These are phyloP conservation scores for Pantala flavescens DNA, from an alignment of 1,140 invertebrate genomes.

Conservation along the genomic window DNA sequence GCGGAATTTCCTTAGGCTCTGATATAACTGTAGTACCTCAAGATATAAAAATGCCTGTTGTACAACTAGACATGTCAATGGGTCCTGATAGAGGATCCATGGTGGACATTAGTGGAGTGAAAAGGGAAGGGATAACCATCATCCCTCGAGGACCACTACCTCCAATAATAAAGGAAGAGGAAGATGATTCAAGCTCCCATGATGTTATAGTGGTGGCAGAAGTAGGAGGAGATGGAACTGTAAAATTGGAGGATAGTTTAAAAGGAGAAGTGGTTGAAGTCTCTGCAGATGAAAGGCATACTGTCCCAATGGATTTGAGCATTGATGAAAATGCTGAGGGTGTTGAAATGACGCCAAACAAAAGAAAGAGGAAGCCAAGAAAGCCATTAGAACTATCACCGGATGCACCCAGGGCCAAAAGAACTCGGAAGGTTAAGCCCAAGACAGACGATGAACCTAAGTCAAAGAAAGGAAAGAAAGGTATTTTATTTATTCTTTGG, in stretches of 20 bases:
- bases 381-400: neutral
- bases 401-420: neutral
- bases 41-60: neutral
- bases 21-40: neutral
- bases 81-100: neutral
- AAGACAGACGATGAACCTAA: conserved; percentile 13
- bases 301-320: neutral
- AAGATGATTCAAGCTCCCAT: neutral
- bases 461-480: conserved; percentile 13
- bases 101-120: neutral
- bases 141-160: neutral
- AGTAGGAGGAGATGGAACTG: neutral
- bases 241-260: neutral
- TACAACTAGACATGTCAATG: neutral
- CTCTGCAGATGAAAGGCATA: neutral
- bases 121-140: neutral
- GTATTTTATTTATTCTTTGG: neutral
- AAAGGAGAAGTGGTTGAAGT: neutral
- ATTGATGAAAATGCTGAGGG: neutral
- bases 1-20: neutral
- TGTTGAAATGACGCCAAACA: neutral
- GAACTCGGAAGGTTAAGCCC: conserved; percentile 8
- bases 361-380: conserved; percentile 12
- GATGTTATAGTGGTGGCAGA: neutral
- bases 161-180: neutral